Conservation (phyloP, 2,113 vertebrate species). For the Edolisoma coerulescens region DNA sequence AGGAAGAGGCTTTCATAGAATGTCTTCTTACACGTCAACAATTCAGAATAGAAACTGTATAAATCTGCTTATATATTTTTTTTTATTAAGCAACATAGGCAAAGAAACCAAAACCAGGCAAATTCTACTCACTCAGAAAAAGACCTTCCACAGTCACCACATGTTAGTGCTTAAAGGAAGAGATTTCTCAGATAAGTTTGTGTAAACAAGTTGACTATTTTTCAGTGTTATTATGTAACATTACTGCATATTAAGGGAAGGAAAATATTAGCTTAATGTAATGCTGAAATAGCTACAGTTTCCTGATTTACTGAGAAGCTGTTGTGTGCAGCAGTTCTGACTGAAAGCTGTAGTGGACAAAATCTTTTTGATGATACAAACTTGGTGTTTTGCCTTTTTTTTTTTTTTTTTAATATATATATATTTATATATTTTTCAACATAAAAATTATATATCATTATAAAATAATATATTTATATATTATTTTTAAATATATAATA, state of each 20-base stretch:
- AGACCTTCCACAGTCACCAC: neutral
- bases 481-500: neutral
- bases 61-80: neutral
- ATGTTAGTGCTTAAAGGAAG: neutral
- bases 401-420: no score
- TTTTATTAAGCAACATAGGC: neutral
- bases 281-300: slow-evolving; percentile 11
- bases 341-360: neutral
- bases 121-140: neutral
- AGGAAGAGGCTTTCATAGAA: neutral
- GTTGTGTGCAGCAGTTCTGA: neutral
- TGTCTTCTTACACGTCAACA: neutral
- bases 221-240: neutral
- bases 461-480: neutral
- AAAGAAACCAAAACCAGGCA: neutral
- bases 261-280: slow-evolving; percentile 10
- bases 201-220: neutral
- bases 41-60: neutral
- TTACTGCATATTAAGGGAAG: neutral
- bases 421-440: no score
- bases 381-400: neutral
- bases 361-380: neutral
- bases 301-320: neutral
- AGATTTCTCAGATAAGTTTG: neutral
- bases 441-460: neutral